Base-by-base conservation (phyloP, 2,113 vertebrate genomes). In the Terrapene triunguis region DNA sequence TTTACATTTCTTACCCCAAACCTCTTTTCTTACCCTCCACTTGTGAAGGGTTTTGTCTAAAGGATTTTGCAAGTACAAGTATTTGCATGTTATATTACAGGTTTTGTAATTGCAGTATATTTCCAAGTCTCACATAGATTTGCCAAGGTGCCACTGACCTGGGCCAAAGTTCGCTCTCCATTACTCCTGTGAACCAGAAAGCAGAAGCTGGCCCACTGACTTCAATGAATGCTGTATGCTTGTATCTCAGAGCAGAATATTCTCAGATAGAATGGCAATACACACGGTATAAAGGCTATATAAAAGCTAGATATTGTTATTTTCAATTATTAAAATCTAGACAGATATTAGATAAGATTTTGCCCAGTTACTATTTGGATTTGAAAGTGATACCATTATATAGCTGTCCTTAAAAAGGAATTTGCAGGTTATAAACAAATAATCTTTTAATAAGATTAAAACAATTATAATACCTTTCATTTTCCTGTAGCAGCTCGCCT, bases 401-500 rank as follows among this genome's bases (percentile, higher is more conserved):
- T 10, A 38, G 27, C 5, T 29, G 17, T 83, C 27, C 19, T 44
- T 42, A 14, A 29, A 83, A 59, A 62, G 84, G 81, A 24, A 12
- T 69, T 44, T 85, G 9, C 44, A 85, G n/a, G 17, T 29, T 82
- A 44, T 42, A 79, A 69, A 79, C 35, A 51, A 83, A 54, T 38
- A 38, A 22, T 72, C 16, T 76, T 92, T 82, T 50, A 72, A 50
- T 48, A 79, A 59, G 53, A 83, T 83, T 88, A 87, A 90, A 96
- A 87, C 32, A 89, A 95, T 89, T 5, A 62, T 1, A 83, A 29
- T 99, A 99, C 99, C 99, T 99, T 98, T 99, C 99, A 83, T 92
- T 99, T 97, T 98, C 98, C 79, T 97, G 99, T 87, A 99, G 97
- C 82, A 98, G 96, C 96, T 98, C 98, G 74, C 98, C 98, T 93